These are phyloP conservation scores for Panopea generosa DNA, from an alignment of 2,888 invertebrate species.

Conservation along the genomic window DNA sequence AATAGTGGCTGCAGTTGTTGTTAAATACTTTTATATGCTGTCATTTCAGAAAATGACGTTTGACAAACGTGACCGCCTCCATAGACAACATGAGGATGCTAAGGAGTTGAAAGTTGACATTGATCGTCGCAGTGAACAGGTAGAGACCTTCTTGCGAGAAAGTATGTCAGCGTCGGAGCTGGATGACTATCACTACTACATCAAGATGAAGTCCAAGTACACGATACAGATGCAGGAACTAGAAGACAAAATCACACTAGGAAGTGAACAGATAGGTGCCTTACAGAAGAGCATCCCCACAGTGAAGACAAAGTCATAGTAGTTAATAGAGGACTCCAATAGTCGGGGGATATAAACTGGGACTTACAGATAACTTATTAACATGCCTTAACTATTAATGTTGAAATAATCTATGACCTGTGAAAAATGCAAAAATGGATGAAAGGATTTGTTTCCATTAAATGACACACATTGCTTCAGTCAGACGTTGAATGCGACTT, in stretches of 20 bases:
- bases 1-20: no score
- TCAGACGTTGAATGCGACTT: no score
- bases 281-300: constrained; percentile 88
- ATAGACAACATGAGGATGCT: constrained; percentile 93
- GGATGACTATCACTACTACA: constrained; percentile 93
- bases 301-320: constrained; percentile 2
- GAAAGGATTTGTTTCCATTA: no score
- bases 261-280: constrained; percentile 92
- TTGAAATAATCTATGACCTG: no score
- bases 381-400: no score
- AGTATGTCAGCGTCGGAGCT: constrained; percentile 90
- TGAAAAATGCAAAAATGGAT: no score
- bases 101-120: constrained; percentile 93
- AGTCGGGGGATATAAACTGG: no score
- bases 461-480: no score
- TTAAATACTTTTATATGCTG: no score
- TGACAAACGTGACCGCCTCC: constrained; percentile 91
- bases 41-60: constrained; percentile 78
- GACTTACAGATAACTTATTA: no score
- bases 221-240: constrained; percentile 93
- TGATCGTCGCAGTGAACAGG: constrained; percentile 91
- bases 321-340: no score
- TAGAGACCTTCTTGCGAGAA: constrained; percentile 89
- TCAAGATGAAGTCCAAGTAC: constrained; percentile 94
- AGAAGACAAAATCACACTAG: constrained; percentile 92